Percentiles rank a stretch among this genome's conserved stretches.
Evolutionary conservation across 2,113 vertebrate species (phyloP).

Genomic region (Elanoides forficatus): DNA sequence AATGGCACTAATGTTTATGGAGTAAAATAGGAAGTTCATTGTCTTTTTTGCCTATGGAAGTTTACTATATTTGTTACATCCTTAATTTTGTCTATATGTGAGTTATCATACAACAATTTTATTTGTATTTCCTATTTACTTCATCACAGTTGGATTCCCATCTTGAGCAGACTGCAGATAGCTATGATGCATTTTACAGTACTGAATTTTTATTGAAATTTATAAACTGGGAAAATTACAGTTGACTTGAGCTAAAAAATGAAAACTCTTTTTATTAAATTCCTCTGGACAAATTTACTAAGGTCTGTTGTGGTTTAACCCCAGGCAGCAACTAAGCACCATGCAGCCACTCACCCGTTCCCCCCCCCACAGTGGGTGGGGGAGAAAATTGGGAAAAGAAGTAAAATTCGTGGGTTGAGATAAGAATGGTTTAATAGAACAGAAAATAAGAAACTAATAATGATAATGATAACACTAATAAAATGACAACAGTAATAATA

Average conservation of each 20-base stretch:
- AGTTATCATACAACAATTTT: neutral
- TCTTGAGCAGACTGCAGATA: neutral
- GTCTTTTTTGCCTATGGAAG: neutral
- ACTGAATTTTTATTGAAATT: neutral
- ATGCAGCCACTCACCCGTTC: no score
- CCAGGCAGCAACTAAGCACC: no score
- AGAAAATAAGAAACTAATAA: no score
- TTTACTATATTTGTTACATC: neutral
- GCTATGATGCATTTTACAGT: neutral
- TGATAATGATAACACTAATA: no score
- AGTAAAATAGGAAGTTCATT: neutral
- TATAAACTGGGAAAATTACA: neutral
- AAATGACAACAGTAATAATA: no score
- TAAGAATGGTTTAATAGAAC: no score
- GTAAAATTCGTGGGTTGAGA: no score
- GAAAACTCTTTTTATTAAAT: neutral
- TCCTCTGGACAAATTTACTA: neutral
- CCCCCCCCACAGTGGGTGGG: no score
- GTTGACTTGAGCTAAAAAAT: neutral
- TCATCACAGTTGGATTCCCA: neutral
- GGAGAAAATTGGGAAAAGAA: no score
- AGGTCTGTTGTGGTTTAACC: neutral
- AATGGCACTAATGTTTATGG: neutral
- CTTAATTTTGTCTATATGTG: neutral
- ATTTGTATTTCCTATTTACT: neutral